Base-by-base conservation (phyloP, 2,888 invertebrate genomes). In the Apamea sordens region DNA sequence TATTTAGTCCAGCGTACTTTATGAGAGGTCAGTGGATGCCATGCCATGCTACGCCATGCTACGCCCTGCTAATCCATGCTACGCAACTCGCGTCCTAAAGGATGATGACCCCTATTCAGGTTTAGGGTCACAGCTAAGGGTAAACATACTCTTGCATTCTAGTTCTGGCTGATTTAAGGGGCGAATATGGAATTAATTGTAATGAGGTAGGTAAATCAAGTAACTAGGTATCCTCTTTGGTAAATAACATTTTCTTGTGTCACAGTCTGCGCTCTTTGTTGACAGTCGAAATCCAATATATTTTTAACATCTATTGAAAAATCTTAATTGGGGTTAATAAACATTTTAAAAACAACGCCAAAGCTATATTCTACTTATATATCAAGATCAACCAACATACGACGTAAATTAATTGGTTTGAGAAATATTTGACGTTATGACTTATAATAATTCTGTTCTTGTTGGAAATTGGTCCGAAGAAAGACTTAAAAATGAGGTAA, bases 391-490 rank as follows among this genome's bases (percentile, higher is more conserved):
- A 28, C 6, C 28, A 56, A 28, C 6, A 11, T n/a, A 61, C 5
- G 21, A 7, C 7, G 0, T 61, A 70, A 10, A 21, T 73, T 59
- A 36, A 70, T 82, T 36, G 2, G 0, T 41, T 73, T 32, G 11
- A 21, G 2, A 28, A 69, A n/a, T 65, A 75, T 41, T n/a, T 28
- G 13, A 24, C 11, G 28, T 36, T 69, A 95, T 95, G 95, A 75
- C 86, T 21, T 96, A 93, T 68, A 95, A 91, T 84, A 96, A 96
- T 90, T 91, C 92, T 4, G 96, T 96, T 73, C 91, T 96, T 32
- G 85, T 96, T 61, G 96, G 96, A 72, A 96, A 96, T 87, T 96
- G 96, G 96, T 94, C 93, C 64, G 96, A 96, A 85, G 96, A 96
- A 87, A 92, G 96, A 83, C 92, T 96, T 41, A 93, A 95, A 92